Percentiles rank a stretch among this genome's conserved stretches.
Conservation (phyloP, 2,113 vertebrate species). For the Channa maculata region DNA sequence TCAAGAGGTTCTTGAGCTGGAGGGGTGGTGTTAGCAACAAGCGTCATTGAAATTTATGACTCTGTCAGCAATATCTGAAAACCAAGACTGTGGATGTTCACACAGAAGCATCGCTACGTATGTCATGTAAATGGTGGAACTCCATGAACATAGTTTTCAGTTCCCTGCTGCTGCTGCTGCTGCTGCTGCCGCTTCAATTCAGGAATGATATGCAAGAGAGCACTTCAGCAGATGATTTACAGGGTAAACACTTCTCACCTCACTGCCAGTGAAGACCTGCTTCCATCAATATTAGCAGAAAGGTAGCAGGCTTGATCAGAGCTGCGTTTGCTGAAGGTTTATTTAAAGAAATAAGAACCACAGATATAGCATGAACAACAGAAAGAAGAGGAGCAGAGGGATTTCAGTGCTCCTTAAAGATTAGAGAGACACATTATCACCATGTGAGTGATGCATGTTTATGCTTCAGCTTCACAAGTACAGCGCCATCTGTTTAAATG, state of each 20-base stretch:
- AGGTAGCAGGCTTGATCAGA: conserved; percentile 10
- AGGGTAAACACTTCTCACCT: conserved; percentile 15
- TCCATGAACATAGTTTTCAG: no score
- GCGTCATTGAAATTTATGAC: conserved; percentile 55
- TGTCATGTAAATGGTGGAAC: no score
- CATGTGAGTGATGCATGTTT: conserved; percentile 12
- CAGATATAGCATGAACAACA: neutral
- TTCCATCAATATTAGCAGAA: neutral
- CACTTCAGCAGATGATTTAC: conserved; percentile 1
- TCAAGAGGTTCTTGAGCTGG: conserved; percentile 23
- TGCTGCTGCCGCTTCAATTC: no score
- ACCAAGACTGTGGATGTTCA: conserved; percentile 29
- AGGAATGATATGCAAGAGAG: neutral
- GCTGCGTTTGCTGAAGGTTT: conserved; percentile 23
- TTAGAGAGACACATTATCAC: neutral
- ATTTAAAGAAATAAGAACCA: neutral
- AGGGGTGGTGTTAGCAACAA: conserved; percentile 20
- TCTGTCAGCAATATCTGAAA: conserved; percentile 52
- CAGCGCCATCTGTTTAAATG: conserved; percentile 40
- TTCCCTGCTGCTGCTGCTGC: no score
- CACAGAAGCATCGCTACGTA: neutral
- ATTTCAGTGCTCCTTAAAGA: neutral
- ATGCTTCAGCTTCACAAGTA: conserved; percentile 18
- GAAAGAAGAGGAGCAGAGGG: neutral
- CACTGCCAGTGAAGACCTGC: neutral